Conservation (phyloP, 2,113 vertebrate species). For the Pan paniscus region DNA sequence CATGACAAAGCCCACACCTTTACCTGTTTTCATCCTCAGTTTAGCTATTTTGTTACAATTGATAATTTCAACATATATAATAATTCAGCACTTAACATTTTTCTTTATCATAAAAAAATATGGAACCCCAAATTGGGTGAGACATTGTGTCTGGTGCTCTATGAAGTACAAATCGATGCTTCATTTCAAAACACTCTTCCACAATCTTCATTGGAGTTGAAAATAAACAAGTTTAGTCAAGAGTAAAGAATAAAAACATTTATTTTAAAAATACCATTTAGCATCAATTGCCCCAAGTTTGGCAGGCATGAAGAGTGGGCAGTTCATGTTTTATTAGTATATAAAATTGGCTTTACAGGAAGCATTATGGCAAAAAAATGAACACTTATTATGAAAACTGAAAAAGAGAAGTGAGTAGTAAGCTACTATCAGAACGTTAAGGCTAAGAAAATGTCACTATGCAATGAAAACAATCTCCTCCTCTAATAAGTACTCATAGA, state of each 20-base stretch:
- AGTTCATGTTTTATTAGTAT: constrained; percentile 22
- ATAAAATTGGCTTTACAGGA: not conserved
- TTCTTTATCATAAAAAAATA: constrained; percentile 2
- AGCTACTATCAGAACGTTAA: not conserved
- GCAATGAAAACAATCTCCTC: not conserved
- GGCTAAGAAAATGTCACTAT: not conserved
- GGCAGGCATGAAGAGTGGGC: not conserved
- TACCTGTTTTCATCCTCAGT: not conserved
- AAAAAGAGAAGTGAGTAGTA: not conserved
- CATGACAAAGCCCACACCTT: not conserved
- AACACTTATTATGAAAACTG: not conserved
- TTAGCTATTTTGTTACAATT: not conserved
- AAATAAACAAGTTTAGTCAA: constrained; percentile 14
- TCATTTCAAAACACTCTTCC: constrained; percentile 21
- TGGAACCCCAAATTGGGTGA: not conserved
- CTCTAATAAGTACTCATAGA: not conserved
- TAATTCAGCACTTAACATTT: constrained; percentile 37
- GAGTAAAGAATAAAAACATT: constrained; percentile 52
- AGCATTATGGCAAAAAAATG: not conserved
- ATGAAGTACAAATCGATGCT: not conserved
- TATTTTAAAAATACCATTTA: constrained; percentile 31
- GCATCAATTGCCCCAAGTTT: not conserved
- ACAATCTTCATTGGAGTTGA: not conserved
- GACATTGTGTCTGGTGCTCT: not conserved
- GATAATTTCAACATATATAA: not conserved